Conservation (phyloP, 2,797 vertebrate species). For the Pterois miles region DNA sequence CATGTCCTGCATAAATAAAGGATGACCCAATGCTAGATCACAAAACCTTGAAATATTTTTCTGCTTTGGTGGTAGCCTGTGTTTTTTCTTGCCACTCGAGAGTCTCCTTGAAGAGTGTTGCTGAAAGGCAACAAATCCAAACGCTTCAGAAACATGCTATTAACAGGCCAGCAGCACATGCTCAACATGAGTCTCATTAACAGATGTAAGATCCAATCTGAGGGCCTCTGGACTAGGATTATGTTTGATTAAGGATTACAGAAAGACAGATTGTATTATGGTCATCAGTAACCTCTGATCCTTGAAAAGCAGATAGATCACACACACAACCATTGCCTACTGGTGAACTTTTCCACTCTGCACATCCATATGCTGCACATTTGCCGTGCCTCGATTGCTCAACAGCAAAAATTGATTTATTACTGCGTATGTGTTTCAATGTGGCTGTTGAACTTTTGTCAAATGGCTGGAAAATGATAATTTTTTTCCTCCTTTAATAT, state of each 20-base stretch:
- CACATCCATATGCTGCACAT: background rate
- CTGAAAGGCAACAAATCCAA: background rate
- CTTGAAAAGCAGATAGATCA: conserved; percentile 8
- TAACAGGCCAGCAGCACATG: conserved; percentile 10
- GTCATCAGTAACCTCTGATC: conserved; percentile 12
- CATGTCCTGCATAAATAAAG: conserved; percentile 5
- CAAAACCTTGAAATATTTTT: background rate
- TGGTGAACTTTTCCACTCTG: background rate
- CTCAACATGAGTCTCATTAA: conserved; percentile 33
- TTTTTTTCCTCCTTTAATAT: background rate
- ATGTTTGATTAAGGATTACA: conserved; percentile 38
- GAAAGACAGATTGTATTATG: background rate
- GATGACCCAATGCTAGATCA: background rate
- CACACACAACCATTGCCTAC: background rate
- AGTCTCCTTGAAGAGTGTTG: background rate
- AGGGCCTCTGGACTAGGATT: conserved; percentile 35
- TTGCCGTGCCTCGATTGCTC: background rate
- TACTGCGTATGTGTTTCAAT: background rate
- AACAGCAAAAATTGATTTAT: background rate
- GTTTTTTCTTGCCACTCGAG: background rate
- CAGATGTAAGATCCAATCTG: conserved; percentile 33
- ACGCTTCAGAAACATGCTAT: background rate
- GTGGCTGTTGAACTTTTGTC: background rate
- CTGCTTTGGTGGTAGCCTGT: background rate
- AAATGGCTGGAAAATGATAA: background rate